Evolutionary conservation across 2,797 vertebrate species (phyloP), one percentile per base, ranked within the genome.

Genomic region (Sebastes itinus): DNA sequence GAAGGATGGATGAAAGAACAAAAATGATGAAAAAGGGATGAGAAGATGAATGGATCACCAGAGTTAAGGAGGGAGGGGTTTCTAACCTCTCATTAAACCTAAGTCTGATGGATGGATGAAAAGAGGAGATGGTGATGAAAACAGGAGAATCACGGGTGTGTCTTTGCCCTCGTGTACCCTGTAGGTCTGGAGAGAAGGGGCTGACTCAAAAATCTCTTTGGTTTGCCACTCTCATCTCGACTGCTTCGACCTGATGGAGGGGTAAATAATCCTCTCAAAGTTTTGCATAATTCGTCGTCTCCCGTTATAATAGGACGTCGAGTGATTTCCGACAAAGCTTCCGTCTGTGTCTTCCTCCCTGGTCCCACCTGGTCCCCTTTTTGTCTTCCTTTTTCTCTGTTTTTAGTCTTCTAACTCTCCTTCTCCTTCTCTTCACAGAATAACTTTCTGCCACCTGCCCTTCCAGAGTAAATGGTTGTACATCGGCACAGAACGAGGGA

Each of bases 391-490:
- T n/a, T 6, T 6, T 30, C 11, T 56, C 13, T 38, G 20, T 56
- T 54, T 54, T 55, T 16, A 52, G 30, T 13, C 10, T 28, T 55
- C 38, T 80, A 73, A 81, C 59, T 6, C 9, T 70, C 42, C 6
- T 22, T 81, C 74, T 89, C 82, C 78, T 89, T 72, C 2, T 67
- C 91, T 95, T 13, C 91, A 96, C 95, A 99, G 98, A 95, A 97
- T 99, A 95, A 99, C 98, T 5, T 99, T 97, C 96, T 99, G 97
- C 96, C 98, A 99, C 96, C 96, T 99, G 92, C 98, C 98, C 94
- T 99, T 99, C 95, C 98, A 99, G 96, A 99, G 98, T 95, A 99
- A 99, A 95, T 99, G 98, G 98, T 94, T 99, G 5, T 99, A 99
- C 87, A 97, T 99, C 82, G 98, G 98, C 91, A 99, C 98, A 0